Conservation (phyloP, 2,888 invertebrate species). For the Eupithecia subfuscata region DNA sequence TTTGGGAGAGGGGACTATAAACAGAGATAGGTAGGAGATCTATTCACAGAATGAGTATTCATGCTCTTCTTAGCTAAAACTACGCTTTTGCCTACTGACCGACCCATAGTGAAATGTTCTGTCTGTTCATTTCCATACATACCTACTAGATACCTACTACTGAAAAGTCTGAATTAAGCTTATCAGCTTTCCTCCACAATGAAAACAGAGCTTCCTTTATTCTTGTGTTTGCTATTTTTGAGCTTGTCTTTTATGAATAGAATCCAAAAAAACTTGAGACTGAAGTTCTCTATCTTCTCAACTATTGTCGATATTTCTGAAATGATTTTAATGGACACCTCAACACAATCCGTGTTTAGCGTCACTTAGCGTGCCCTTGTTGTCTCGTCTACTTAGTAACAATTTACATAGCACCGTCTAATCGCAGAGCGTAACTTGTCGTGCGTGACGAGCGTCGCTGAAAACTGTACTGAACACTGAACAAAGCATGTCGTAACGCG, state of each 20-base stretch:
- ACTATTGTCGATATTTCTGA: not conserved
- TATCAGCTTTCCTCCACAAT: not conserved
- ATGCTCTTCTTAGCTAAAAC: not conserved
- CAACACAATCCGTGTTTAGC: not conserved
- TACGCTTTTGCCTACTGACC: not conserved
- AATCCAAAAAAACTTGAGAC: not conserved
- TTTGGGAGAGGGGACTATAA: too few species aligned
- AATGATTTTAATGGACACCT: not conserved
- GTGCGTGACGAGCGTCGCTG: conserved; percentile 60
- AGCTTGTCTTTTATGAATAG: not conserved
- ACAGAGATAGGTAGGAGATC: too few species aligned
- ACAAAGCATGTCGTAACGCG: conserved; percentile 65
- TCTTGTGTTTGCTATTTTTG: not conserved
- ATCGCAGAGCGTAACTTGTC: conserved; percentile 49
- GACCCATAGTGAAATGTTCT: not conserved
- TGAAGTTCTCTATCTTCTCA: not conserved
- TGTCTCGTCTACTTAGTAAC: conserved; percentile 28
- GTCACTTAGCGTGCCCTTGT: conserved; percentile 27
- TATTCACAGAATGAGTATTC: too few species aligned
- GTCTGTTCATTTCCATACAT: not conserved
- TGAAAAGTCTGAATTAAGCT: not conserved
- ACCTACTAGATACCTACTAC: not conserved
- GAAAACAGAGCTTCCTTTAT: too few species aligned
- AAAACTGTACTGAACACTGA: conserved; percentile 62
- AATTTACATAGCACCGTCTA: conserved; percentile 42